Conservation (phyloP, 30 jellyfish, hydroid and myxozoan species). For the Rhopilema esculentum region DNA sequence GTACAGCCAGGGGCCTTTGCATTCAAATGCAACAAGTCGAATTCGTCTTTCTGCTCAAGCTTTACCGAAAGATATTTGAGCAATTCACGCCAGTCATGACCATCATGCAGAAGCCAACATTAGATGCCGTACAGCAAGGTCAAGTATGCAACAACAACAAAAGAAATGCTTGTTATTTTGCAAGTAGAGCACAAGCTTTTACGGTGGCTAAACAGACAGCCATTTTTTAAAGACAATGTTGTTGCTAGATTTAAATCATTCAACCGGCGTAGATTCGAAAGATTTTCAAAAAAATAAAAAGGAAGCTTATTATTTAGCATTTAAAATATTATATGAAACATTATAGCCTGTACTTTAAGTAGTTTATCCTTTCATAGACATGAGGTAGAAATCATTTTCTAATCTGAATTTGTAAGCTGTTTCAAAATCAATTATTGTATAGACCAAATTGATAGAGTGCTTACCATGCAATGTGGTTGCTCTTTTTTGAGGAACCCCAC, state of each 20-base stretch:
- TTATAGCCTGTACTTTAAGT: background rate
- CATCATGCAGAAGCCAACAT: slow-evolving; percentile 52
- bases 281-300: slow-evolving; percentile 6
- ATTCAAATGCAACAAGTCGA: slow-evolving; percentile 22
- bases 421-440: background rate
- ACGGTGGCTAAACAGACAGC: slow-evolving; percentile 18
- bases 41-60: slow-evolving; percentile 25
- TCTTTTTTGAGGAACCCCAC: too few species aligned
- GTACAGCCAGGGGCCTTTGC: slow-evolving; percentile 21
- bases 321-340: background rate
- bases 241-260: slow-evolving; percentile 20
- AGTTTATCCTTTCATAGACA: background rate
- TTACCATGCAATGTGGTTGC: too few species aligned
- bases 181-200: slow-evolving; percentile 10
- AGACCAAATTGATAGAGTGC: background rate
- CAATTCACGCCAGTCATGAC: slow-evolving; percentile 50
- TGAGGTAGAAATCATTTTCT: background rate
- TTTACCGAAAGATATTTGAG: slow-evolving; percentile 37
- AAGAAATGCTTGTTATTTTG: slow-evolving; percentile 9
- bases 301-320: background rate
- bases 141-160: slow-evolving; percentile 18
- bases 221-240: slow-evolving; percentile 17
- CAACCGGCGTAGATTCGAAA: slow-evolving; percentile 7
- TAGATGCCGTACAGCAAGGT: slow-evolving; percentile 36
- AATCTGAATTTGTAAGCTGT: background rate